Evolutionary conservation across 2,888 invertebrate genomes (phyloP).

Genomic region (Eupithecia dodoneata): DNA sequence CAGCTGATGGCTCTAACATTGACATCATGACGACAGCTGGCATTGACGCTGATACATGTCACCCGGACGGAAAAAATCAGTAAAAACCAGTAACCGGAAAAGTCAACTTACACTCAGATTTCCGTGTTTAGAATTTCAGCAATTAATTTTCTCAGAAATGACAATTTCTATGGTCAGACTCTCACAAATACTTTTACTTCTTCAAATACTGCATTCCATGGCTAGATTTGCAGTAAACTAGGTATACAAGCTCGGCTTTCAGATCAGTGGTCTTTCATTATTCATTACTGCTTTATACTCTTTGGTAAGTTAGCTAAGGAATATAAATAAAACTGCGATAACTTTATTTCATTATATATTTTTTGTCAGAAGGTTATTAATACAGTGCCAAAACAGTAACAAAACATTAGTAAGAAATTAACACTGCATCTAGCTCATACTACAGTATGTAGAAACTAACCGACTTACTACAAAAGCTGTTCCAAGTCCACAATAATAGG

Average conservation of each 20-base stretch:
- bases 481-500: slow-evolving; percentile 2
- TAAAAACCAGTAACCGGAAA: neutral
- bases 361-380: slow-evolving; percentile 84
- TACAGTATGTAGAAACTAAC: slow-evolving; percentile 66
- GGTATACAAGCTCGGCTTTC: too few species aligned
- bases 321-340: slow-evolving; percentile 68
- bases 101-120: too few species aligned
- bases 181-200: too few species aligned
- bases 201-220: too few species aligned
- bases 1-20: slow-evolving; percentile 20
- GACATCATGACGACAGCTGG: neutral
- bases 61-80: neutral
- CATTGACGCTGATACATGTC: neutral
- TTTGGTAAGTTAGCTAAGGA: neutral
- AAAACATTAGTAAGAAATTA: slow-evolving; percentile 83
- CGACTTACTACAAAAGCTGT: slow-evolving; percentile 24
- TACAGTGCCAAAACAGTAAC: slow-evolving; percentile 84
- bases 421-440: slow-evolving; percentile 82
- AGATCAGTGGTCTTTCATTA: neutral
- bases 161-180: too few species aligned
- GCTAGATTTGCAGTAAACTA: too few species aligned
- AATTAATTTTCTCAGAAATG: too few species aligned
- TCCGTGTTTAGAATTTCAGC: too few species aligned
- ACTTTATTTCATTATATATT: slow-evolving; percentile 82
- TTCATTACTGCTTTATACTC: neutral